A percentile compares a stretch with the other conserved stretches of the same genome.
phyloP scores from a whole-genome alignment of 2,113 vertebrate genomes.

The Chionomys nivalis region DNA sequence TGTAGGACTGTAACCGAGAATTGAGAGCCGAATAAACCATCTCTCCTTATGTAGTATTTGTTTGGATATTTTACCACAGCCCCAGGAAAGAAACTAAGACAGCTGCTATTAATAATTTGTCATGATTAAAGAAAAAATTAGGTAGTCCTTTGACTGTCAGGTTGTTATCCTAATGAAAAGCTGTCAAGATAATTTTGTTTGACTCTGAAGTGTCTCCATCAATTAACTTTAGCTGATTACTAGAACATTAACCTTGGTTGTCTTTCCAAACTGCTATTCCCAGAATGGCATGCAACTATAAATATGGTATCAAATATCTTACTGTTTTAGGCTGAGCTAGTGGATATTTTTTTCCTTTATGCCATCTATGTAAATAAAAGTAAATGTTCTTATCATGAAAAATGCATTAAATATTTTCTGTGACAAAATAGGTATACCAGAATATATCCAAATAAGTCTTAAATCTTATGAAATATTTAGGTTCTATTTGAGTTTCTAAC shows the following conservation, averaged over 20 bases:
- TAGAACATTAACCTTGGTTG: conserved; percentile 72
- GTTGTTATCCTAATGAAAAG: conserved; percentile 74
- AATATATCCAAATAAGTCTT: background rate
- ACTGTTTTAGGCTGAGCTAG: conserved; percentile 45
- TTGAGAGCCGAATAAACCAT: background rate
- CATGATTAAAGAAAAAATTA: conserved; percentile 57
- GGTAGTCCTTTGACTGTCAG: conserved; percentile 61
- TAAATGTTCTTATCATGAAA: background rate
- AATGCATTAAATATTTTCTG: background rate
- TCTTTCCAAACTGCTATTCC: conserved; percentile 64
- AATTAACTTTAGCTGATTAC: conserved; percentile 75
- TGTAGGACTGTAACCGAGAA: no score
- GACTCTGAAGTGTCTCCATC: conserved; percentile 71
- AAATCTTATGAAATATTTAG: background rate
- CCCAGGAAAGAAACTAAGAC: background rate
- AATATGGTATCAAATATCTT: conserved; percentile 23
- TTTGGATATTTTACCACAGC: background rate
- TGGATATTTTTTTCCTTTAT: conserved; percentile 6
- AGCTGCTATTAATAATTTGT: conserved; percentile 69
- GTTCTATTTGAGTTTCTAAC: background rate
- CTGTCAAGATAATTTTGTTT: conserved; percentile 77
- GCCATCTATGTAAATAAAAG: conserved; percentile 43
- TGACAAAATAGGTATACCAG: background rate
- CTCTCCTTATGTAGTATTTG: background rate
- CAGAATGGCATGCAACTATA: conserved; percentile 62